Evolutionary conservation across 1,140 invertebrate genomes (phyloP), one percentile per base, ranked within the genome.

Genomic region (Notospermus geniculatus): DNA sequence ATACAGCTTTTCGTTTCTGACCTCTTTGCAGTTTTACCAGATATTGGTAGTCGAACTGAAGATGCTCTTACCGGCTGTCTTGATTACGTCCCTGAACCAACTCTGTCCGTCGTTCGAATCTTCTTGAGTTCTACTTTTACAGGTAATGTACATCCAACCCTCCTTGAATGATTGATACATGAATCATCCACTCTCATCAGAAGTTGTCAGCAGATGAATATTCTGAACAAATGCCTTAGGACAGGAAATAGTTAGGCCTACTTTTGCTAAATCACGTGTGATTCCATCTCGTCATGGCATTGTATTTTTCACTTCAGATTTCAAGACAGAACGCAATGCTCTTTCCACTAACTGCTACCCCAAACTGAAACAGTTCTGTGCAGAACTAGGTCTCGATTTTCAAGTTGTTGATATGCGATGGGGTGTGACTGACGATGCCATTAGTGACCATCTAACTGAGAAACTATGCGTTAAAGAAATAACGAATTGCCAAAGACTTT

Each of bases 341-440:
- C 61, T 79, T 41, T 67, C 70, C 9, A 61, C 59, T 19, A 54
- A 68, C 28, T 75, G 68, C 1, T 73, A 68, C 43, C 77, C 77
- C 29, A 41, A 66, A 23, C 53, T 79, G 19, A 65, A 70, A 28
- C 62, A 71, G n/a, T 63, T 66, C 52, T 79, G 77, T 63, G 52
- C 65, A 0, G 43, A 63, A 11, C 43, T 65, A 39, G 73, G 68
- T 32, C 67, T 81, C 27, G 71, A 73, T 46, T 80, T 76, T 64
- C 74, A 79, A 64, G 63, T 80, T 30, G 73, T 80, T n/a, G 79
- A 81, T 59, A 70, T 79, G 71, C 64, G 78, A 23, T 80, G 78
- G 78, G 78, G 78, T 23, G 67, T 78, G 5, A 75, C 72, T 27
- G 69, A 75, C n/a, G 72, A 75, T 23, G 68, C 69, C 52, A 68